These are phyloP conservation scores for Cataglyphis altisquamis DNA, from an alignment of 2,888 invertebrate species.

Conservation along the genomic window DNA sequence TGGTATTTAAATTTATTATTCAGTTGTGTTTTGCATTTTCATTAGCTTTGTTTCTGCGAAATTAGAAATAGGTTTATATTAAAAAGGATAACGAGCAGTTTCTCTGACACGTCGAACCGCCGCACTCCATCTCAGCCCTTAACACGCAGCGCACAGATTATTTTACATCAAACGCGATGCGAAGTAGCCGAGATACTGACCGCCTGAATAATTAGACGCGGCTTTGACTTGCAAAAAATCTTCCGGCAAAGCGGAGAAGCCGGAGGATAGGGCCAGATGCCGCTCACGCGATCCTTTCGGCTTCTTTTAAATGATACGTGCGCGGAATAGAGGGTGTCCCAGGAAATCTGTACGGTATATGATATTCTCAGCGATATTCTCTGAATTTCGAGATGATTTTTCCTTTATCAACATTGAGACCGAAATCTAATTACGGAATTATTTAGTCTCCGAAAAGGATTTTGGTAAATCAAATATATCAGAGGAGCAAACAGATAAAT, in stretches of 20 bases:
- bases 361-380: neutral
- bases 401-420: slow-evolving; percentile 39
- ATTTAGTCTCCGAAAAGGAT: slow-evolving; percentile 11
- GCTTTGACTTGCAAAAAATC: slow-evolving; percentile 59
- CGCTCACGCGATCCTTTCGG: slow-evolving; percentile 27
- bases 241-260: slow-evolving; percentile 35
- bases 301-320: slow-evolving; percentile 55
- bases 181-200: slow-evolving; percentile 41
- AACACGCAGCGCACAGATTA: slow-evolving; percentile 9
- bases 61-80: neutral
- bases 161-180: slow-evolving; percentile 37
- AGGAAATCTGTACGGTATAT: neutral
- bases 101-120: neutral
- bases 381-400: slow-evolving; percentile 40
- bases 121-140: slow-evolving; percentile 2
- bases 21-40: neutral
- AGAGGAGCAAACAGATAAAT: slow-evolving; percentile 27
- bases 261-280: slow-evolving; percentile 29
- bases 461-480: slow-evolving; percentile 36
- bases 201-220: slow-evolving; percentile 55
- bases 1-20: neutral
- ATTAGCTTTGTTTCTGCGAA: neutral
- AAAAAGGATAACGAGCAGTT: neutral
- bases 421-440: slow-evolving; percentile 29
- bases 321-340: slow-evolving; percentile 17